Base-by-base conservation (phyloP, 2,113 vertebrate species). In the Rhabdomys dilectus region DNA sequence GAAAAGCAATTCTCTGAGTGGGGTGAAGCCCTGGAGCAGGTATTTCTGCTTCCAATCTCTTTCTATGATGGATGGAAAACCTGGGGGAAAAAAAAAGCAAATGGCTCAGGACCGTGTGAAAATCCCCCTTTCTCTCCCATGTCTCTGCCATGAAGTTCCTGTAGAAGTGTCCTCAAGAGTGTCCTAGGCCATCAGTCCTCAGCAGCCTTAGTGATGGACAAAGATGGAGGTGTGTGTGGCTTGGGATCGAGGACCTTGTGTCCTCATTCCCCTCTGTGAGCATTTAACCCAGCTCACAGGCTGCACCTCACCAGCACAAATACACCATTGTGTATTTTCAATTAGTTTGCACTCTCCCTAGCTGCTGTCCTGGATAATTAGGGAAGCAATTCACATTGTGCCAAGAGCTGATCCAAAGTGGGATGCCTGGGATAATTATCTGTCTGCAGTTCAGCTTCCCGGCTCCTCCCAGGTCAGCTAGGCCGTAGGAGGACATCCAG, bases 391-490 rank as follows among this genome's bases (percentile, higher is more conserved):
- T 98, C 98, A 97, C 98, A 98, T 99, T 98, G 98, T 93, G 24
- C 97, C 95, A 97, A 98, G 97, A 98, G 98, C 98, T 94, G 96
- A 97, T 98, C 97, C 97, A 97, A 98, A 99, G 98, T 98, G 98
- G 98, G 98, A 98, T 98, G 98, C 97, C 98, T 98, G 98, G 98
- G 98, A 98, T 99, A 98, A 99, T 99, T 99, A 98, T 98, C 98
- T 99, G 99, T 98, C 98, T 98, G 97, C 97, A 98, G 99, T 99
- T 99, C 99, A 98, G 99, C 98, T 97, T 98, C 98, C 97, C 97
- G 98, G 98, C 98, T 99, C 99, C 98, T 98, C 98, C 98, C 98
- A 97, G 99, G 99, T 99, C 99, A 99, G 98, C 98, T 98, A 97
- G 99, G 99, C 99, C 98, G 97, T 98, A 98, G 98, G 98, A 99